A percentile compares a stretch with the other conserved stretches of the same genome.
phyloP scores from a whole-genome alignment of 1,140 invertebrate species.

The Drosophila lowei region DNA sequence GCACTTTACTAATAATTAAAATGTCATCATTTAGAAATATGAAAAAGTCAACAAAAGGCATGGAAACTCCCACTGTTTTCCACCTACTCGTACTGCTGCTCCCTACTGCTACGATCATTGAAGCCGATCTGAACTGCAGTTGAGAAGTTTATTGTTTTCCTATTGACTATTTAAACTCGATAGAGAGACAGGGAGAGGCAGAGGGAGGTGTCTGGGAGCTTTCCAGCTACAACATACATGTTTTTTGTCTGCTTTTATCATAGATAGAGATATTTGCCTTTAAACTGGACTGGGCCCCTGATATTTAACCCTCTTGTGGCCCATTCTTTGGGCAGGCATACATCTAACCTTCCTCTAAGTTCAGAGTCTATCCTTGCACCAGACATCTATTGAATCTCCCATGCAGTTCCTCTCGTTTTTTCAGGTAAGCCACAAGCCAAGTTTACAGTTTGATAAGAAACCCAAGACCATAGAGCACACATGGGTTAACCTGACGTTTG shows the following conservation, averaged over 20 bases:
- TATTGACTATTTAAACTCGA: slow-evolving; percentile 77
- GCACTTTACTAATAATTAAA: slow-evolving; percentile 82
- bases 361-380: too few species aligned
- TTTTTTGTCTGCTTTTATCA: slow-evolving; percentile 31
- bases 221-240: slow-evolving; percentile 7
- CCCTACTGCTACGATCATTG: not conserved
- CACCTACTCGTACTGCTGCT: slow-evolving; percentile 4
- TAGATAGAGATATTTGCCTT: slow-evolving; percentile 44
- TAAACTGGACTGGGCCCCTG: slow-evolving; percentile 53
- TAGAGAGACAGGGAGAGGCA: not conserved
- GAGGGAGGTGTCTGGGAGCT: not conserved
- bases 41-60: slow-evolving; percentile 75
- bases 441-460: slow-evolving; percentile 16
- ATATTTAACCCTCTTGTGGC: slow-evolving; percentile 8
- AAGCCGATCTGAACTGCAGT: slow-evolving; percentile 52
- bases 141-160: slow-evolving; percentile 69
- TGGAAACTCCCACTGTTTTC: slow-evolving; percentile 19
- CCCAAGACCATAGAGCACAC: not conserved
- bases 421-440: too few species aligned
- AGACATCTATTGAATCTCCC: too few species aligned
- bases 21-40: slow-evolving; percentile 82
- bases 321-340: not conserved
- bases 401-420: too few species aligned
- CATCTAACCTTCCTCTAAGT: too few species aligned
- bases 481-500: slow-evolving; percentile 39